These are phyloP conservation scores for Datnioides undecimradiatus DNA, from an alignment of 2,113 vertebrate species.

Conservation along the genomic window DNA sequence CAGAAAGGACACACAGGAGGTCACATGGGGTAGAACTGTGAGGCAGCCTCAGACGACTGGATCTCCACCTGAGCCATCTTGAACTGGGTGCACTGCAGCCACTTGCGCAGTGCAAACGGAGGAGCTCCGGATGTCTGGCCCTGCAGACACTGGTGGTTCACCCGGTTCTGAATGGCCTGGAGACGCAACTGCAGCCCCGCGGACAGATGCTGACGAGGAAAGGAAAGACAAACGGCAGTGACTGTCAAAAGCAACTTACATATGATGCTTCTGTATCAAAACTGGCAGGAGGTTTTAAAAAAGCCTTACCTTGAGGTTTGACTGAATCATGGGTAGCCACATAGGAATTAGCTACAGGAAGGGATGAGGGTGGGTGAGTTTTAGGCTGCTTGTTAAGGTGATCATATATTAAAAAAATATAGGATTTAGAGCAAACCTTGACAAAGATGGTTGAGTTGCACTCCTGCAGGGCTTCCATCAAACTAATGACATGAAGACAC, in stretches of 20 bases:
- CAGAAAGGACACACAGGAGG: conserved; percentile 35
- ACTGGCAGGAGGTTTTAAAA: background rate
- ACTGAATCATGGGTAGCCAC: conserved; percentile 99
- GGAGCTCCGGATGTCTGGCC: conserved; percentile 85
- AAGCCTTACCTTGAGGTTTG: conserved; percentile 93
- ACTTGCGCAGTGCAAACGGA: conserved; percentile 92
- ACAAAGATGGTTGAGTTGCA: conserved; percentile 99
- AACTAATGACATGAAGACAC: conserved; percentile 97
- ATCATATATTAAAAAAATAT: background rate
- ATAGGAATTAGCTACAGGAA: conserved; percentile 94
- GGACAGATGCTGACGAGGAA: conserved; percentile 89
- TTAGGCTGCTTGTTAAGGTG: background rate
- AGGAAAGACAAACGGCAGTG: background rate
- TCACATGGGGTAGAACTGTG: conserved; percentile 99
- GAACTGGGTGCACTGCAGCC: conserved; percentile 98
- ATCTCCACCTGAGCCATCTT: conserved; percentile 99
- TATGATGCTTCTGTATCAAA: background rate
- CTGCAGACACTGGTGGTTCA: conserved; percentile 95
- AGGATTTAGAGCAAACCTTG: conserved; percentile 87
- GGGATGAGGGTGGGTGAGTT: conserved; percentile 49
- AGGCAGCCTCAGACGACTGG: conserved; percentile 98
- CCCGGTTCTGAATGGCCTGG: conserved; percentile 97
- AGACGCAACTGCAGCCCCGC: conserved; percentile 96
- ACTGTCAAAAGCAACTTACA: no score
- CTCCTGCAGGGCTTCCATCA: conserved; percentile 98